Conservation (phyloP, 2,888 invertebrate species). For the Steinernema scapterisci region DNA sequence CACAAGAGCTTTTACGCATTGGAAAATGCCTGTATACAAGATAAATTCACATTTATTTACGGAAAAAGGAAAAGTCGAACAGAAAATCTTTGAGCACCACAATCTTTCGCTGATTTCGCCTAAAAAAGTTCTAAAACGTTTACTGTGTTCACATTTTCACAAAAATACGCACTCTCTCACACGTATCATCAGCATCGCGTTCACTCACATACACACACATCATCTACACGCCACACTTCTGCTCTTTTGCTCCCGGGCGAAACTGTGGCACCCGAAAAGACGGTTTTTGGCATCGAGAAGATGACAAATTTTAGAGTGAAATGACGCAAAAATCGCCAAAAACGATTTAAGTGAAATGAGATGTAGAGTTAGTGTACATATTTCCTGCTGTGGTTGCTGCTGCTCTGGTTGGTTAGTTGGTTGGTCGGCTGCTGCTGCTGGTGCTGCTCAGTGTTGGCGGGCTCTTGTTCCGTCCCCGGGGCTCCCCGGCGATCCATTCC, state of each 20-base stretch:
- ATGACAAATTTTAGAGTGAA: not conserved
- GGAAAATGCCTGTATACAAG: not conserved
- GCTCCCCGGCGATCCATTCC: conserved; percentile 22
- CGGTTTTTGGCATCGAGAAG: conserved; percentile 14
- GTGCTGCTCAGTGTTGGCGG: conserved; percentile 21
- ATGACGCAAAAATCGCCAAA: conserved; percentile 21
- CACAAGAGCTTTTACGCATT: no score
- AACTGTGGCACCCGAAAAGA: no score
- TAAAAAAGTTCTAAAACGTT: no score
- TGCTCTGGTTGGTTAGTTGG: not conserved
- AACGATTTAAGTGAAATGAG: conserved; percentile 24
- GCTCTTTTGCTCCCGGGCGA: not conserved
- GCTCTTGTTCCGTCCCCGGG: conserved; percentile 7
- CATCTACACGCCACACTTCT: no score
- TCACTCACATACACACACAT: no score
- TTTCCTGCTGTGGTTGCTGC: conserved; percentile 24
- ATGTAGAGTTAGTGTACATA: conserved; percentile 31
- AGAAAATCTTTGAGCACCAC: not conserved
- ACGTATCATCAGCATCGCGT: not conserved
- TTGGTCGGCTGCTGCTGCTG: not conserved
- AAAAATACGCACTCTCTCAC: conserved; percentile 25
- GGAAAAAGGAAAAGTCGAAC: not conserved
- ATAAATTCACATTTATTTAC: not conserved
- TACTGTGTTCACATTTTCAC: not conserved
- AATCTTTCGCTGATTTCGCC: not conserved